Percentiles rank a stretch among this genome's conserved stretches.
These are phyloP conservation scores for Thelaira solivaga DNA, from an alignment of 2,888 invertebrate genomes.

Conservation along the genomic window DNA sequence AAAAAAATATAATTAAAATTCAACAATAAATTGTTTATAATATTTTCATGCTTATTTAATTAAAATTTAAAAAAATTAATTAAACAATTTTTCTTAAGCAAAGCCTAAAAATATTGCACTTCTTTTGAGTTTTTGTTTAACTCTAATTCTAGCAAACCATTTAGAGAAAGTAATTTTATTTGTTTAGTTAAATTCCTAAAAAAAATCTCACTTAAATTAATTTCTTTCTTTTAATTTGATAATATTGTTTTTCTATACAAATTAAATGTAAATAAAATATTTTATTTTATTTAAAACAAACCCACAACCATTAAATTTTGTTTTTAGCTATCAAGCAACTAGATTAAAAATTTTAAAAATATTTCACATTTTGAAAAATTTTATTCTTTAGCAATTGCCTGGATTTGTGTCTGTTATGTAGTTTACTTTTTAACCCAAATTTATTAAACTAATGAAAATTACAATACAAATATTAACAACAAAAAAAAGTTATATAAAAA, in stretches of 20 bases:
- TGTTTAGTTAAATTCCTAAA: background rate
- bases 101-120: constrained; percentile 56
- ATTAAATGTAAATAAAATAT: background rate
- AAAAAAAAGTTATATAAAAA: constrained; percentile 21
- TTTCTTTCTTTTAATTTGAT: background rate
- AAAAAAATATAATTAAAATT: constrained; percentile 10
- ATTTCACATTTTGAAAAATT: too few relatives aligned
- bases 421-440: too few relatives aligned
- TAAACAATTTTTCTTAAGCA: too few relatives aligned
- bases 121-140: too few relatives aligned
- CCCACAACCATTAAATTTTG: constrained; percentile 42
- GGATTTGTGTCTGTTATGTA: too few relatives aligned
- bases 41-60: background rate
- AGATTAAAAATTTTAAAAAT: too few relatives aligned
- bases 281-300: constrained; percentile 1
- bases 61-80: background rate
- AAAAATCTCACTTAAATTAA: background rate
- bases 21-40: constrained; percentile 17
- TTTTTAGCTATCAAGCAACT: background rate
- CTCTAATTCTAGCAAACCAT: too few relatives aligned
- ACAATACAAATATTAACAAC: constrained; percentile 6
- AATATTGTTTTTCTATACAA: background rate
- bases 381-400: too few relatives aligned
- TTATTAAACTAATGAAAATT: too few relatives aligned
- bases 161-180: too few relatives aligned